These are phyloP conservation scores for Tenebrosternarchus preto DNA, from an alignment of 2,113 vertebrate genomes.

Conservation along the genomic window DNA sequence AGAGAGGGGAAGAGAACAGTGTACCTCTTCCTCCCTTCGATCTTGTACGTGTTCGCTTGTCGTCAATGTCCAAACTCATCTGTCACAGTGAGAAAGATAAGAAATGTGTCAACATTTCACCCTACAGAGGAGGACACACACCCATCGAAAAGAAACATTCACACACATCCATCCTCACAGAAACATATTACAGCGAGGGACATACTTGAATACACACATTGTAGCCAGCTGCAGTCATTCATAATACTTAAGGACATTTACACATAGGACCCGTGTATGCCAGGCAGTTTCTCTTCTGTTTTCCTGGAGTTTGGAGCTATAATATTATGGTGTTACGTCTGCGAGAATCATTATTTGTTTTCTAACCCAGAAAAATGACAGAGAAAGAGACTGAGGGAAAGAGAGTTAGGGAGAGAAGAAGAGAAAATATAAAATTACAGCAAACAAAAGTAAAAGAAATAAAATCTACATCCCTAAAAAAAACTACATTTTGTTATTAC, in stretches of 20 bases:
- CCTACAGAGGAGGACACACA: constrained; percentile 3
- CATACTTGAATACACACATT: not conserved
- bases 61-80: constrained; percentile 93
- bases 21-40: constrained; percentile 94
- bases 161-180: not conserved
- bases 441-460: constrained; percentile 5
- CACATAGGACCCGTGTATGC: not conserved
- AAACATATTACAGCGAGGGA: not conserved
- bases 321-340: not conserved
- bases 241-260: too few species aligned
- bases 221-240: too few species aligned
- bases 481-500: not conserved
- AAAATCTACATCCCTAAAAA: not conserved
- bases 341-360: not conserved
- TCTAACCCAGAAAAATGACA: not conserved
- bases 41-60: constrained; percentile 89
- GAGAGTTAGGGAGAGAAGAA: not conserved
- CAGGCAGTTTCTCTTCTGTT: not conserved
- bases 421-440: constrained; percentile 3
- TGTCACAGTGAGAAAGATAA: constrained; percentile 61
- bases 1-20: constrained; percentile 50
- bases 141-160: constrained; percentile 22
- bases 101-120: not conserved
- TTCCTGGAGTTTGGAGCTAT: not conserved
- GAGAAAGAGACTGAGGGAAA: not conserved